phyloP scores from a whole-genome alignment of 2,888 invertebrate species.

The Quadriops clusia region DNA sequence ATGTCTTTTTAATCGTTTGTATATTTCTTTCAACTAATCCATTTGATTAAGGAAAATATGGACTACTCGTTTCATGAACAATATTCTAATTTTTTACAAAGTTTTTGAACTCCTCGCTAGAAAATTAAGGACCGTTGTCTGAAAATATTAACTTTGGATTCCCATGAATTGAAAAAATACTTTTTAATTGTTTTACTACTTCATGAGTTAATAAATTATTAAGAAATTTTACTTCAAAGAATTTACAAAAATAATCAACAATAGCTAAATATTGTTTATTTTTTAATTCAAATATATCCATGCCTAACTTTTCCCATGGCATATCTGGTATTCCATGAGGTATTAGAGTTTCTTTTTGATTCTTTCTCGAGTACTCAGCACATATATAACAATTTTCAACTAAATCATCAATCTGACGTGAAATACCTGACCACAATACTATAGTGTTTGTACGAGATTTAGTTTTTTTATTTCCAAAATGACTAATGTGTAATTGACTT shows the following conservation, averaged over 20 bases:
- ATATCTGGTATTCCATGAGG: slow-evolving; percentile 2
- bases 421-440: no score
- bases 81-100: slow-evolving; percentile 7
- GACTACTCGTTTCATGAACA: slow-evolving; percentile 5
- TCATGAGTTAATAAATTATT: slow-evolving; percentile 1
- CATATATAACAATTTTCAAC: slow-evolving; percentile 4
- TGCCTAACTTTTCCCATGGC: slow-evolving; percentile 5
- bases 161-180: slow-evolving; percentile 5
- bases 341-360: slow-evolving; percentile 5
- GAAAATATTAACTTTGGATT: slow-evolving; percentile 7
- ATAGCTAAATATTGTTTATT: slow-evolving; percentile 6
- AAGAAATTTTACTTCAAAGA: slow-evolving; percentile 4
- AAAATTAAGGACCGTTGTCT: slow-evolving; percentile 8
- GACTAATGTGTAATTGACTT: no score
- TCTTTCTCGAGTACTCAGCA: slow-evolving; percentile 3
- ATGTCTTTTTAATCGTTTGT: slow-evolving; percentile 7
- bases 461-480: no score
- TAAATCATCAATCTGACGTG: slow-evolving; percentile 1
- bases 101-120: slow-evolving; percentile 3
- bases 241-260: slow-evolving; percentile 5
- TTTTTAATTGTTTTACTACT: slow-evolving; percentile 1
- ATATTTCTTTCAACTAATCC: slow-evolving; percentile 7
- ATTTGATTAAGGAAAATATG: slow-evolving; percentile 7
- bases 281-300: slow-evolving; percentile 6
- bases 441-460: no score